Base-by-base conservation (phyloP, 2,113 vertebrate genomes). In the Platysteira castanea region DNA sequence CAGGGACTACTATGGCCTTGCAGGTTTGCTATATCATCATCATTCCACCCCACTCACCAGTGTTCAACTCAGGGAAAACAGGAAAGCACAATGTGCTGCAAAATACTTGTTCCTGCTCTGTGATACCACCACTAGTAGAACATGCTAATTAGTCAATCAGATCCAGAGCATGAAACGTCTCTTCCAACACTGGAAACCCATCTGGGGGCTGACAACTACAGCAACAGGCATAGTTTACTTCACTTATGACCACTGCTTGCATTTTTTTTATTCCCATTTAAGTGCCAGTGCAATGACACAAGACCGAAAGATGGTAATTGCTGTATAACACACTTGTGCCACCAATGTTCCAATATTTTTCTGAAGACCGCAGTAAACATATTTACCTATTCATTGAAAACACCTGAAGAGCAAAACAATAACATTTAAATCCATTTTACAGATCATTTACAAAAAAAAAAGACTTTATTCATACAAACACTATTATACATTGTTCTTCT, bases 1-100 rank as follows among this genome's bases (percentile, higher is more conserved):
- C 26, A 76, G 49, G 27, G 22, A 13, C 16, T 15, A 4, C 5
- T 15, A 7, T 2, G 1, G 46, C 60, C 59, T 33, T 78, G 26
- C 33, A 42, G 2, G 1, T 63, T 76, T 57, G 31, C 69, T 67
- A 6, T 23, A 13, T 44, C 30, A 5, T 52, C 30, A 35, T 20
- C 89, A 26, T 31, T 53, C 64, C 35, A 39, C 30, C 46, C n/a
- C 46, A 5, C 39, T 30, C 49, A 39, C 35, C 39, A 14, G 4
- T 2, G 7, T 16, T 80, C 42, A 31, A 11, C 56, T 61, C 12
- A 14, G 0, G 0, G 50, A 57, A 52, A 86, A 69, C 30, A 49
- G 39, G 27, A 65, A 83, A 22, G 53, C 70, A 79, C 15, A 16
- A 16, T 1, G 9, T 30, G 54, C 67, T 35, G 50, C 33, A 46